Evolutionary conservation across 2,113 vertebrate genomes (phyloP).

Genomic region (Platysternon megacephalum): DNA sequence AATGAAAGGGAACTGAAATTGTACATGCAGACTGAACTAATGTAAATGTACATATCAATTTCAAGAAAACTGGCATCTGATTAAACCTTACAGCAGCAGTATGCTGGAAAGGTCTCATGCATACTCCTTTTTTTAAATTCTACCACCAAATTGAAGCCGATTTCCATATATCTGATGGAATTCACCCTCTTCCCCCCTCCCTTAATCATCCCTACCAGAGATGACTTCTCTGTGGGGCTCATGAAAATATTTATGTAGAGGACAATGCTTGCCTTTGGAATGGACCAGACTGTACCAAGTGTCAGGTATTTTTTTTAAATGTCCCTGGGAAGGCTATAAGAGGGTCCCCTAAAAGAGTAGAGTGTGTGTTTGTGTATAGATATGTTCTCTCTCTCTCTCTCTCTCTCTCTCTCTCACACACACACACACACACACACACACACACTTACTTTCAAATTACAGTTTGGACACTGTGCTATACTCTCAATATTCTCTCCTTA

Average conservation of each 20-base stretch:
- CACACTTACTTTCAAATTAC: not conserved
- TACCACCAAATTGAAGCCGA: not conserved
- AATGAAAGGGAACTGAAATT: constrained; percentile 44
- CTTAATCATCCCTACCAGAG: not conserved
- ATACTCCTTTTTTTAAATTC: constrained; percentile 8
- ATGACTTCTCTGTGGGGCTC: not conserved
- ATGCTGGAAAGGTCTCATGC: not conserved
- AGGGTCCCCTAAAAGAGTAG: not conserved
- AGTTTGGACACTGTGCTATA: not conserved
- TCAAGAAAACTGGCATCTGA: constrained; percentile 11
- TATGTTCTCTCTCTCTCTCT: not conserved
- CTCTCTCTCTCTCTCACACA: too few relatives aligned
- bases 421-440: not conserved
- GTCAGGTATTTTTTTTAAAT: not conserved
- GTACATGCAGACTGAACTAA: not conserved
- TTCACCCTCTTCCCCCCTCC: not conserved
- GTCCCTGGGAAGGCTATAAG: not conserved
- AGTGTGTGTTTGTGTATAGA: accelerated
- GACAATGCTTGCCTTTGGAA: not conserved
- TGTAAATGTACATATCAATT: constrained; percentile 11
- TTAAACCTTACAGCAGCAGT: constrained; percentile 14
- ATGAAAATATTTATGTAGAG: not conserved
- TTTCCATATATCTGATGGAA: not conserved
- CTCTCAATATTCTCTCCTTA: not conserved
- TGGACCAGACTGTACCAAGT: not conserved